These are phyloP conservation scores for Thereva unica DNA, from an alignment of 2,888 invertebrate species.

Conservation along the genomic window DNA sequence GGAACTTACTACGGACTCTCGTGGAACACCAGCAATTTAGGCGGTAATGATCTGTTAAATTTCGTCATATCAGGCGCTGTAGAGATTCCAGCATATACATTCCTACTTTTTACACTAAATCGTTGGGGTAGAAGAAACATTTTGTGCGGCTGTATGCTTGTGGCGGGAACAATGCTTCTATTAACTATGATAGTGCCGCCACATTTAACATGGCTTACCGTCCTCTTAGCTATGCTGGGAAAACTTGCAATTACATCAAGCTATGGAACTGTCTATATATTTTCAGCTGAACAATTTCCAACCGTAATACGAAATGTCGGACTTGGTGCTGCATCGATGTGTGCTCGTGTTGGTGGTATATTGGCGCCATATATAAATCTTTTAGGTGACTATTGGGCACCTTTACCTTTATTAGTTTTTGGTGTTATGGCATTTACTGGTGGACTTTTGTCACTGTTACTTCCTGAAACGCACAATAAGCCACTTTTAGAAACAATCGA, in stretches of 20 bases:
- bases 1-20: conserved; percentile 79
- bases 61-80: conserved; percentile 75
- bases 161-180: conserved; percentile 65
- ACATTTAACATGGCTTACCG: conserved; percentile 61
- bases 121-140: conserved; percentile 71
- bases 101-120: conserved; percentile 69
- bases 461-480: conserved; percentile 80
- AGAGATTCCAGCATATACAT: conserved; percentile 73
- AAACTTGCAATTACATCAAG: conserved; percentile 74
- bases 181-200: conserved; percentile 64
- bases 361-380: conserved; percentile 77
- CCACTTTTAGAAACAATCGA: conserved; percentile 79
- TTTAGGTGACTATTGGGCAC: conserved; percentile 63
- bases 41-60: conserved; percentile 73
- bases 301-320: conserved; percentile 82
- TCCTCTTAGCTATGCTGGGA: conserved; percentile 70
- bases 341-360: conserved; percentile 75
- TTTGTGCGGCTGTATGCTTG: conserved; percentile 70
- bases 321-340: conserved; percentile 84
- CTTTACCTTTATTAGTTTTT: conserved; percentile 74
- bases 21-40: conserved; percentile 73
- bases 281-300: conserved; percentile 76
- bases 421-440: conserved; percentile 73
- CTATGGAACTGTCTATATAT: conserved; percentile 74
- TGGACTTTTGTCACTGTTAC: conserved; percentile 69